Evolutionary conservation across 2,797 vertebrate genomes (phyloP), one percentile per base, ranked within the genome.

Genomic region (Pelodytes ibericus): DNA sequence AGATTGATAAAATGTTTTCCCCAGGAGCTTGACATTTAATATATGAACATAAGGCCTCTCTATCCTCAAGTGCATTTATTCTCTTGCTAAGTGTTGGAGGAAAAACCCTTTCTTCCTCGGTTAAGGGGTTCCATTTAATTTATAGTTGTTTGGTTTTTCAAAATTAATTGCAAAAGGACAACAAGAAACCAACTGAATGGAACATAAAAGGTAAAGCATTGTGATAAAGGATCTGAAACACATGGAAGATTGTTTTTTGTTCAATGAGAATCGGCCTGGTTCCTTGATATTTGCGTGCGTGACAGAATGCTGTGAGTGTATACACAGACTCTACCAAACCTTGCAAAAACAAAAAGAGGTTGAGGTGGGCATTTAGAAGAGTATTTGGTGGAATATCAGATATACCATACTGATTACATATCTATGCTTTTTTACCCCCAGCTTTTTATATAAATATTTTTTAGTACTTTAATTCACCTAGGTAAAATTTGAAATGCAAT

Each of bases 11-110:
- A 41, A 22, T 44, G 11, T 33, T 29, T n/a, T n/a, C 6, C 36
- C 60, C 6, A 62, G 61, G 36, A 22, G 13, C 27, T 44, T 62
- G 60, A 30, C 60, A 39, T 24, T 16, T 64, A 64, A 64, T 64
- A 64, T 11, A 3, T 4, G 10, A 44, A 64, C 61, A 64, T 33
- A 39, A 39, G 61, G 61, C 15, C 36, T 13, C 13, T 62, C 30
- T 62, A 18, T 62, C n/a, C n/a, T 33, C n/a, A 18, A 22, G 60
- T 36, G 20, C n/a, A 18, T 15, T 20, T 49, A 10, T 49, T n/a
- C 13, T 49, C 18, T 49, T 13, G 18, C 47, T 18, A n/a, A 49
- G 56, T 22, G 51, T 22, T 22, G 15, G 2, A 27, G 25, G 10
- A 27, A 16, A 27, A 27, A 2, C n/a, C 24, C 27, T 58, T 58